Evolutionary conservation across 2,888 invertebrate species (phyloP), one percentile per base, ranked within the genome.

Genomic region (Pecten maximus): DNA sequence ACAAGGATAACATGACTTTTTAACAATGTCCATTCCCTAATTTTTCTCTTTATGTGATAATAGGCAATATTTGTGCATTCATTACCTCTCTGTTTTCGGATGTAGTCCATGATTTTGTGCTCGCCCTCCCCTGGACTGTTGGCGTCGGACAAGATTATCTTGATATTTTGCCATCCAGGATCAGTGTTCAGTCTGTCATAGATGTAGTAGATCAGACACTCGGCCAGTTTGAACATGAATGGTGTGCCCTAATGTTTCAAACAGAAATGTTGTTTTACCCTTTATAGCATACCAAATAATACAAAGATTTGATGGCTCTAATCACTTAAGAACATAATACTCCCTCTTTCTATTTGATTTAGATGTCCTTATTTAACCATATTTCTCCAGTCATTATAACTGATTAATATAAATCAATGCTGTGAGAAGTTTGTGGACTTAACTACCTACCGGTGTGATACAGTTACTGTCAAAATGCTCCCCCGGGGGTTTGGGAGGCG

Each of bases 21-120:
- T n/a, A n/a, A n/a, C n/a, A n/a, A n/a, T n/a, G n/a, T n/a, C n/a
- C n/a, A n/a, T n/a, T n/a, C n/a, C n/a, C n/a, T n/a, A n/a, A n/a
- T n/a, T 86, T 35, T 86, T 28, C 15, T 86, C 86, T 39, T 35
- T 40, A 87, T 23, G 28, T 12, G n/a, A n/a, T n/a, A n/a, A n/a
- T n/a, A n/a, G n/a, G n/a, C n/a, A n/a, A n/a, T n/a, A n/a, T n/a
- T n/a, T n/a, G n/a, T n/a, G n/a, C n/a, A n/a, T n/a, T n/a, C 93
- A 91, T 95, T 96, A 98, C 98, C 98, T 97, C 99, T 98, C 97
- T 99, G 99, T 95, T 98, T 98, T n/a, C 99, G 97, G 94, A 99
- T 99, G 96, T 98, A 99, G 97, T 99, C 99, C 99, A 99, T 99
- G 94, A 99, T 99, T 97, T 99, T 99, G 97, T 99, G 99, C 97